Conservation (phyloP, 2,797 vertebrate species). For the Babyrousa celebensis region DNA sequence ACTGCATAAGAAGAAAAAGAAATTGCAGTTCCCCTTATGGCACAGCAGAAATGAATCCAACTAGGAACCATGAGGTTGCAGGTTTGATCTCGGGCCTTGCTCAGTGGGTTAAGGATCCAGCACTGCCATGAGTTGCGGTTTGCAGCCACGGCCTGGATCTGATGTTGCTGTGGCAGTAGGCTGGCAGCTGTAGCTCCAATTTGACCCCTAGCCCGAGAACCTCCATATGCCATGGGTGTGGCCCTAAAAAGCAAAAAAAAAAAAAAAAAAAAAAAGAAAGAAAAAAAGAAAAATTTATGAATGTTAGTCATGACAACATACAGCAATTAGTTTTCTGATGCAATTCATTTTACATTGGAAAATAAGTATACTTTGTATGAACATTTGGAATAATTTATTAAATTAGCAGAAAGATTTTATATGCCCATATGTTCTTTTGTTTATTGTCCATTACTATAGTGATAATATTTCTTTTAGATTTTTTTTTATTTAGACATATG, state of each 20-base stretch:
- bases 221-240: too few species aligned
- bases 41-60: too few species aligned
- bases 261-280: neutral
- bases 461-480: neutral
- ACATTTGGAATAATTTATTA: slow-evolving; percentile 27
- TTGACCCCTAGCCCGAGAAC: too few species aligned
- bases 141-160: too few species aligned
- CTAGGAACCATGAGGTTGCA: too few species aligned
- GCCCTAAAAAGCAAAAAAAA: too few species aligned
- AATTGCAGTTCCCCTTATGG: too few species aligned
- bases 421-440: neutral
- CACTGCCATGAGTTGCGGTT: too few species aligned
- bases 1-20: neutral
- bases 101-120: too few species aligned
- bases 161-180: too few species aligned
- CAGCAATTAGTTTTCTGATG: neutral
- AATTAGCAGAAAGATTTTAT: neutral
- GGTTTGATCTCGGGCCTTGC: too few species aligned
- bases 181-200: too few species aligned
- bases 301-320: slow-evolving; percentile 6
- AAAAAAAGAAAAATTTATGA: neutral
- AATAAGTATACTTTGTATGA: neutral
- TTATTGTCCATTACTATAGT: neutral
- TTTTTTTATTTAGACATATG: neutral
- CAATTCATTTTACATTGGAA: slow-evolving; percentile 12